These are phyloP conservation scores for Psettodes erumei DNA, from an alignment of 2,113 vertebrate genomes.

Conservation along the genomic window DNA sequence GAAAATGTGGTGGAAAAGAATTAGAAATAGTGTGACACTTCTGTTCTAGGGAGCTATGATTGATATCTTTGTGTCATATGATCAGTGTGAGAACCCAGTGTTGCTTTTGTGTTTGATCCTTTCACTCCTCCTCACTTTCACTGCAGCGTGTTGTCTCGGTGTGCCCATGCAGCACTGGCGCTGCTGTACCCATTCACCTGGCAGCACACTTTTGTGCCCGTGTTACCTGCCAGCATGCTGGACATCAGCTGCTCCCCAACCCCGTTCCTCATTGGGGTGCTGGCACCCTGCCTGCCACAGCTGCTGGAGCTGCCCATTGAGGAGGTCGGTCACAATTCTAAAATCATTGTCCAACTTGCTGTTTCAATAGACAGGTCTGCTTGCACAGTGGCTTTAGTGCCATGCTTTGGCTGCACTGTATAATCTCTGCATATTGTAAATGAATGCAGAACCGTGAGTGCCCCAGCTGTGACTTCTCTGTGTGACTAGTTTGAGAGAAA, in stretches of 20 bases:
- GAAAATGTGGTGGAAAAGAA: background rate
- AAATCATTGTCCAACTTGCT: background rate
- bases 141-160: constrained; percentile 92
- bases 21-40: background rate
- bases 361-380: background rate
- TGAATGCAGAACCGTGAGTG: background rate
- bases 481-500: background rate
- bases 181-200: constrained; percentile 97
- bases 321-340: constrained; percentile 84
- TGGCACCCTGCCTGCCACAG: constrained; percentile 90
- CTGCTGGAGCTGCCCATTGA: constrained; percentile 95
- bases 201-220: constrained; percentile 98
- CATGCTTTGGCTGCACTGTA: background rate
- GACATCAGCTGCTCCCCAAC: constrained; percentile 98
- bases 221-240: constrained; percentile 94
- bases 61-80: constrained; percentile 5
- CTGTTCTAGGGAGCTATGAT: background rate
- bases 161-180: constrained; percentile 92
- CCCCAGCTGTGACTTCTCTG: no score
- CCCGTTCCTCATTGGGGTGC: constrained; percentile 94
- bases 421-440: background rate
- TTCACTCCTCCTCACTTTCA: background rate
- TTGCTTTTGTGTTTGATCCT: constrained; percentile 13
- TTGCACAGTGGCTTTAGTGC: background rate
- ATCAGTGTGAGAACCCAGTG: constrained; percentile 1